Base-by-base conservation (phyloP, 2,888 invertebrate genomes). In the Oscheius myriophilus region DNA sequence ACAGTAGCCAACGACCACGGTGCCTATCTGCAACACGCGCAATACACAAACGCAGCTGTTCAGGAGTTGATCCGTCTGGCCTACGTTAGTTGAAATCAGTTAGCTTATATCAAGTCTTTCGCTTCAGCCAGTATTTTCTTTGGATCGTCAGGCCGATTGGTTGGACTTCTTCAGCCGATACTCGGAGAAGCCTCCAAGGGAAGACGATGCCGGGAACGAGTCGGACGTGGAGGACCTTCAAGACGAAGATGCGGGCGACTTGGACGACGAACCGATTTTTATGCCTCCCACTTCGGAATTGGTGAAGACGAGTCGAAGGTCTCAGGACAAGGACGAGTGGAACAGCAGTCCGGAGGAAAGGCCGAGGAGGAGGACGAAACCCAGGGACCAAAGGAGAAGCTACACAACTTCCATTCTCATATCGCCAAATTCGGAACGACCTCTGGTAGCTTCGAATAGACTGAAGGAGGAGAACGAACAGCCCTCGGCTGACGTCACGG, bases 61-160 rank as follows among this genome's bases (percentile, higher is more conserved):
- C 90, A 90, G 78, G 86, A 90, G 46, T 87, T 90, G 62, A 90
- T 90, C 25, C 82, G 85, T 25, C 82, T 88, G 78, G 89, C 89
- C 7, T 84, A 80, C 63, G 85, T 86, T 69, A 78, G 81, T 75
- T 42, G 51, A 33, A 39, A 42, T 42, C 23, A 4, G 21, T 21
- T 18, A 21, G n/a, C 26, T 46, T 42, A 6, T 3, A 33, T 33
- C 33, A 33, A 9, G 9, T 6, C 4, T 33, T n/a, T 18, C 16
- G 16, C 67, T 81, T 51, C 64, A 84, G 83, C 71, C 73, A 9
- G 73, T 85, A 14, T 85, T 85, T 65, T 70, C 72, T 53, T 73
- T 79, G 52, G 82, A 85, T 62, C 55, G 73, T 21, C 66, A 70
- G 42, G 67, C 69, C 2, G 85, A 85, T 69, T 82, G 83, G 80